A percentile compares a stretch with the other conserved stretches of the same genome.
Conservation (phyloP, 92 coral and sea anemone species). For the Porites rus region DNA sequence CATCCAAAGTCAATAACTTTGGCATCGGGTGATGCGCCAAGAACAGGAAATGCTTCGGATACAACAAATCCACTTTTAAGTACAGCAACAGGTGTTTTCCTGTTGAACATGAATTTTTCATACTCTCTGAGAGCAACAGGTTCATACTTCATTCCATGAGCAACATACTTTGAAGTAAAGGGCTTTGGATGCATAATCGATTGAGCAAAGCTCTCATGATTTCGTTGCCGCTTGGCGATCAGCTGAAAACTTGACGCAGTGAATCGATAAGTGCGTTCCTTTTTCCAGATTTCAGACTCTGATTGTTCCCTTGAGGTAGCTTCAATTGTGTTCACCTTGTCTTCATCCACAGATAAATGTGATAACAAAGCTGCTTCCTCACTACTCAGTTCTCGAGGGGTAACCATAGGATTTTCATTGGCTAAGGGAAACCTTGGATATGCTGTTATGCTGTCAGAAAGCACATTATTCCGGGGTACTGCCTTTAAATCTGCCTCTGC, state of each 20-base stretch:
- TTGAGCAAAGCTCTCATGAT: conserved; percentile 56
- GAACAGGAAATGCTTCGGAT: not conserved
- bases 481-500: too few species aligned
- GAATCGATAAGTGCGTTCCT: conserved; percentile 35
- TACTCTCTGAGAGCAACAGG: conserved; percentile 41
- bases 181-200: conserved; percentile 36
- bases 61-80: conserved; percentile 44
- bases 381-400: too few species aligned
- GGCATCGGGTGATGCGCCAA: too few species aligned
- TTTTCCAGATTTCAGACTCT: conserved; percentile 26
- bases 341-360: too few species aligned
- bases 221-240: conserved; percentile 39
- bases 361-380: too few species aligned
- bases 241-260: conserved; percentile 45
- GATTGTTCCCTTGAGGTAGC: conserved; percentile 26
- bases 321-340: conserved; percentile 43
- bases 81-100: conserved; percentile 32
- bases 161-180: conserved; percentile 13
- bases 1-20: too few species aligned
- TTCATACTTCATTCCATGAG: conserved; percentile 61
- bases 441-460: too few species aligned
- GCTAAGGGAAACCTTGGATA: too few species aligned
- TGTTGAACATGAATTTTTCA: conserved; percentile 38
- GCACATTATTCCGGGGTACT: too few species aligned
- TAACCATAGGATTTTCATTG: too few species aligned